These are phyloP conservation scores for Ptyas mucosa DNA, from an alignment of 2,113 vertebrate species.

Conservation along the genomic window DNA sequence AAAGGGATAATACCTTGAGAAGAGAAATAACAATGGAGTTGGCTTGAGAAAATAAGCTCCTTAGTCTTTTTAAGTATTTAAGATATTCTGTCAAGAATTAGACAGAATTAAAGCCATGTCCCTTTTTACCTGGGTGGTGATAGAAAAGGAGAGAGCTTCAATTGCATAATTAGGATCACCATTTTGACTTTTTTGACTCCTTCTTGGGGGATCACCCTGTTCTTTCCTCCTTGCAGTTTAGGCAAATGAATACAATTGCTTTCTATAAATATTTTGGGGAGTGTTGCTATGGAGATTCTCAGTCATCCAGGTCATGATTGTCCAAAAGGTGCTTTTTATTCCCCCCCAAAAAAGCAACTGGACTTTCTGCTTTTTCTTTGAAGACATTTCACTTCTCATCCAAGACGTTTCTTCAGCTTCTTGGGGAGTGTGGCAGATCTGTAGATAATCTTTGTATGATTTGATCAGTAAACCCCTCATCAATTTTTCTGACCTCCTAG, in stretches of 20 bases:
- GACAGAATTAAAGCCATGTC: not conserved
- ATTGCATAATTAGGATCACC: not conserved
- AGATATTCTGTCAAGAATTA: not conserved
- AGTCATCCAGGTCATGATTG: too few species aligned
- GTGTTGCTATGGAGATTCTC: not conserved
- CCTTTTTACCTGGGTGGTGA: not conserved
- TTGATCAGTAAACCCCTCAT: not conserved
- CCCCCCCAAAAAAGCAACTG: too few species aligned
- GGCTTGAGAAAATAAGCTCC: not conserved
- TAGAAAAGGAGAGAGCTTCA: not conserved
- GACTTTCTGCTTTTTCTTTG: too few species aligned
- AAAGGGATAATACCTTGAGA: not conserved
- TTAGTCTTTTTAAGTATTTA: not conserved
- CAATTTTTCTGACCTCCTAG: not conserved
- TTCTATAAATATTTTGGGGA: not conserved
- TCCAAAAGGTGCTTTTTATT: too few species aligned
- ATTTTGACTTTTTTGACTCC: not conserved
- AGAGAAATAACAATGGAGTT: not conserved
- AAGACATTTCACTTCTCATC: too few species aligned
- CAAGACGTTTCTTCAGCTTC: too few species aligned
- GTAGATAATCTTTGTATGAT: not conserved
- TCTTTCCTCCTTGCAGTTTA: not conserved
- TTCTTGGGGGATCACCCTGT: not conserved
- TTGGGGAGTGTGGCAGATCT: not conserved
- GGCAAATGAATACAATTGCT: not conserved